Base-by-base conservation (phyloP, 1,140 invertebrate species). In the Pseudoatta argentina region DNA sequence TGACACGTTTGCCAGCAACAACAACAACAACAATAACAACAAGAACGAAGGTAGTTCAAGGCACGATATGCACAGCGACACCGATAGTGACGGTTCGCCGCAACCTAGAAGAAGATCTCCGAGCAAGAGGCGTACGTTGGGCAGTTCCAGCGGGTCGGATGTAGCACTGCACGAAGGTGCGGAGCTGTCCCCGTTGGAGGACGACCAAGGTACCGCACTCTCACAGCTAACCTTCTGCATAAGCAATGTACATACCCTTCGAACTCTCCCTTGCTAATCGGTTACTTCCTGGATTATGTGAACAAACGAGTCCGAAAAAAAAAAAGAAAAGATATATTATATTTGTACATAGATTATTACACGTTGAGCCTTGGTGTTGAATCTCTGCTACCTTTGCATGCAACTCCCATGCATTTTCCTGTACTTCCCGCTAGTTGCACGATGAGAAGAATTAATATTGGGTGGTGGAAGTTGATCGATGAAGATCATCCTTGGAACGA, bases 101-200 rank as follows among this genome's bases (percentile, higher is more conserved):
- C 87, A 87, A 61, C 92, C 93, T 34, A 93, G 92, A 86, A 91
- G 93, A 82, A 93, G 94, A 93, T 93, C 91, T 24, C 94, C 94
- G 4, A 88, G 92, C 73, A 94, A 94, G 89, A 94, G 95, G 82
- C 92, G 95, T 87, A 96, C 96, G 14, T 91, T 96, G 82, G 96
- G 96, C 87, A 96, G 96, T 91, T 96, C 96, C 75, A 96, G 96
- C 91, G 96, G 96, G 39, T 96, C 96, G 16, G 96, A 97, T 91
- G 95, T 97, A 51, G 96, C 96, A 82, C 94, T 97, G 53, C 96
- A 97, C 93, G 96, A 97, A 94, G 96, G 95, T 79, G 95, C 95
- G 66, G 95, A 96, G 83, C 94, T 96, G 27, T 96, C 95, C 82
- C 95, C 95, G 87, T 92, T 95, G 93, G 95, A 95, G 91, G 95